Base-by-base conservation (phyloP, 2,113 vertebrate genomes). In the Ellobius talpinus region DNA sequence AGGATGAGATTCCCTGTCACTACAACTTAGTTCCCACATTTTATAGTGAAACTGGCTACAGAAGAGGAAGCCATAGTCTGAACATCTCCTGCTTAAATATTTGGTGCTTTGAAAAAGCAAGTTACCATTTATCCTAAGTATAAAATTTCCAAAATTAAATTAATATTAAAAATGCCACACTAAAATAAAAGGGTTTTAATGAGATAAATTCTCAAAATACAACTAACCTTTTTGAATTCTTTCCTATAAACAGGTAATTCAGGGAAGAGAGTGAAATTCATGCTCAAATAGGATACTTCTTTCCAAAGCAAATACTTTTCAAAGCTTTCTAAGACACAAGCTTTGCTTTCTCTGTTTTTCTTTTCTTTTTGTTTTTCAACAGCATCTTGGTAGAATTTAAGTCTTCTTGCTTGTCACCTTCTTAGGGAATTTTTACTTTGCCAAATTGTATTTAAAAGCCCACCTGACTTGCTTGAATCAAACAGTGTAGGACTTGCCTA, bases 221-320 rank as follows among this genome's bases (percentile, higher is more conserved):
- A 97, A 90, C 65, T 79, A 91, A 91, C 26, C 52, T 94, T 96
- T 98, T 96, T 77, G 95, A 96, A 39, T 68, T 79, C 77, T 96
- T 92, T 72, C 92, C 90, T 94, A 93, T 86, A 95, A 97, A 96
- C 82, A 97, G 77, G 88, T 95, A 97, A 97, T 84, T 93, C 73
- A 92, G 77, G 82, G 76, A 81, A 97, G 52, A 70, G 33, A 78
- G 0, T 95, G 42, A 94, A 95, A 95, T 61, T 97, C 78, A 79
- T 72, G 45, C 74, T 94, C 50, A 79, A 55, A 68, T 63, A 92
- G 86, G 61, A 55, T 63, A 93, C 70, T 97, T 95, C 95, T 82
- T 97, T 97, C 91, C 93, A 97, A 97, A 97, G 92, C 70, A 97
- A 97, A 66, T 87, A 97, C 87, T 97, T 97, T 90, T 52, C 76